Base-by-base conservation (phyloP, 2,113 vertebrate species). In the Erinaceus europaeus region DNA sequence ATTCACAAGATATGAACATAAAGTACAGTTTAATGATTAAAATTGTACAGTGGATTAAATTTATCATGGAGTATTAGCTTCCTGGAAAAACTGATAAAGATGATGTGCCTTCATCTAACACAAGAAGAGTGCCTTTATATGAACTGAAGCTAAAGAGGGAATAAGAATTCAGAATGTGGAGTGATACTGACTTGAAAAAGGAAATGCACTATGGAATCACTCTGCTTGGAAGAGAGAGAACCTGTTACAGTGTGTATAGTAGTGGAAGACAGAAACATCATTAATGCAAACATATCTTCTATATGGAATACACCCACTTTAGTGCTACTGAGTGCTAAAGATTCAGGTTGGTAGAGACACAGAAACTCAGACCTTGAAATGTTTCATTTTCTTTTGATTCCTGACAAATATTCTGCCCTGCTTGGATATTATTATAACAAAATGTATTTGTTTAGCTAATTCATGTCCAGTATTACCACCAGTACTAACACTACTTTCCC, bases 1-100 rank as follows among this genome's bases (percentile, higher is more conserved):
- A 87, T n/a, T 61, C 65, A 91, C 34, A 89, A 90, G 38, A 78
- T 73, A 84, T 69, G 89, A 85, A 90, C 84, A 82, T 86, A 83
- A 81, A 87, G 68, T 73, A 79, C 38, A 90, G 48, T 83, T 87
- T 82, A 86, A 79, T 69, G 81, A 87, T 75, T 82, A 78, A 83
- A 94, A 87, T 55, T 65, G 27, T 78, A 72, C 42, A 68, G 52
- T 76, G 61, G 68, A 78, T 92, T 87, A 76, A 64, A 92, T 90
- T 88, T 90, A 73, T 73, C 61, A 90, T 27, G 40, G 42, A 78
- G 67, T 89, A 77, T 73, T 86, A 85, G 89, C 55, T 89, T 32
- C 40, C 21, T 77, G 72, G 12, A 84, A 77, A 65, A 57, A n/a
- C 69, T 87, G 84, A 69, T 75, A 82, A 67, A 80, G 59, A 90